A percentile compares a stretch with the other conserved stretches of the same genome.
Conservation (phyloP, 2,888 invertebrate species). For the Drymonia ruficornis region DNA sequence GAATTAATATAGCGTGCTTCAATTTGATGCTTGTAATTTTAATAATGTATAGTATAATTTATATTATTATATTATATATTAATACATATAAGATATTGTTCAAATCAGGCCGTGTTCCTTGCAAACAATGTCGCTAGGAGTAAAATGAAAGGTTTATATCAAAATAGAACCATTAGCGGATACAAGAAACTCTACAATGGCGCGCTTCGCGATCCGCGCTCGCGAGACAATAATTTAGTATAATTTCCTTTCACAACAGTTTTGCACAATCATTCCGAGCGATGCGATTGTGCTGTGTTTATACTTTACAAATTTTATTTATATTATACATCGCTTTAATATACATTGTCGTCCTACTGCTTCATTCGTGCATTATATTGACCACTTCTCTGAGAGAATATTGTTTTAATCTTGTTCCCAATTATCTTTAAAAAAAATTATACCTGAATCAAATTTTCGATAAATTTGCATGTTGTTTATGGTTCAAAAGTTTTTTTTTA, state of each 20-base stretch:
- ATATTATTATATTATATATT: too few species aligned
- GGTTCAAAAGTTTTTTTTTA: background rate
- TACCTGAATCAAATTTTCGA: too few species aligned
- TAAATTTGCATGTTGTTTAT: too few species aligned
- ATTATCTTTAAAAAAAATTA: too few species aligned
- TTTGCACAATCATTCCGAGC: constrained; percentile 53
- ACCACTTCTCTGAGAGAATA: background rate
- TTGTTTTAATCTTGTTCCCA: too few species aligned
- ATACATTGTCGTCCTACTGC: background rate
- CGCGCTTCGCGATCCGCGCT: constrained; percentile 17
- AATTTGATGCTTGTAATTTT: too few species aligned
- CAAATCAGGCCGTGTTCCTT: too few species aligned
- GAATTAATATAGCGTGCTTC: too few species aligned
- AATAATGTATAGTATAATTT: too few species aligned
- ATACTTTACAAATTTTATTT: constrained; percentile 31
- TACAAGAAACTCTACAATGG: constrained; percentile 50
- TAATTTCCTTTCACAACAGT: constrained; percentile 69
- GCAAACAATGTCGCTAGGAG: background rate
- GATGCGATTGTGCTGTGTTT: constrained; percentile 41
- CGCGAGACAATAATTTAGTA: constrained; percentile 65
- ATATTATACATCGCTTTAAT: background rate
- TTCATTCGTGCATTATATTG: background rate
- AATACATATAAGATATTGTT: too few species aligned
- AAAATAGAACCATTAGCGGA: constrained; percentile 29
- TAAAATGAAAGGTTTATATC: constrained; percentile 31